A percentile compares a stretch with the other conserved stretches of the same genome.
These are phyloP conservation scores for Sesia apiformis DNA, from an alignment of 2,888 invertebrate species.

Conservation along the genomic window DNA sequence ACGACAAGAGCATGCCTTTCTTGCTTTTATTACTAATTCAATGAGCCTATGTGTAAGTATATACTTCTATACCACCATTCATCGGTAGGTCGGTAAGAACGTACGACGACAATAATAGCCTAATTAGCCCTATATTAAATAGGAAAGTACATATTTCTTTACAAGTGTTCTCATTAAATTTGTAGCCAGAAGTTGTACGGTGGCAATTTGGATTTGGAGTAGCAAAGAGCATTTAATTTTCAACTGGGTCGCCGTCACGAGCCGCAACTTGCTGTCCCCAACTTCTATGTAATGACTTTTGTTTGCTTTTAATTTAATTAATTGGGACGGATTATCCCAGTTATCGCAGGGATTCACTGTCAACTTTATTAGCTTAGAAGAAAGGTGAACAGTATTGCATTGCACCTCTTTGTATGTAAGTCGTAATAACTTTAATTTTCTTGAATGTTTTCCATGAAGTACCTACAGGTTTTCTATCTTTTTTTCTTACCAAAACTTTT, in stretches of 20 bases:
- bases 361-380: constrained; percentile 35
- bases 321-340: constrained; percentile 57
- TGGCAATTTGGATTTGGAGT: neutral
- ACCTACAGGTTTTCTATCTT: too few relatives aligned
- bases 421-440: too few relatives aligned
- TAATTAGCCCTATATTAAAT: too few relatives aligned
- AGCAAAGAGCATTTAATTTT: constrained; percentile 16
- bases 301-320: constrained; percentile 67
- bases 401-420: too few relatives aligned
- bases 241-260: constrained; percentile 27
- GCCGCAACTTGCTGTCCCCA: constrained; percentile 31
- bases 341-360: constrained; percentile 47
- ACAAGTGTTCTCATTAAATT: neutral
- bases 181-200: neutral
- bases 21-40: too few relatives aligned
- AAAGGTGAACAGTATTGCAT: constrained; percentile 24
- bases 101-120: too few relatives aligned
- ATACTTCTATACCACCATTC: too few relatives aligned
- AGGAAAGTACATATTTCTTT: neutral
- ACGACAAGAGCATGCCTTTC: too few relatives aligned
- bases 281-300: constrained; percentile 54
- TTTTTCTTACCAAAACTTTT: too few relatives aligned
- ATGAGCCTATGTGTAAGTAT: too few relatives aligned
- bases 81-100: too few relatives aligned
- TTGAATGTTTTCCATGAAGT: too few relatives aligned